Evolutionary conservation across 2,888 invertebrate species (phyloP), one percentile per base, ranked within the genome.

Genomic region (Dicranocentrus wangi): DNA sequence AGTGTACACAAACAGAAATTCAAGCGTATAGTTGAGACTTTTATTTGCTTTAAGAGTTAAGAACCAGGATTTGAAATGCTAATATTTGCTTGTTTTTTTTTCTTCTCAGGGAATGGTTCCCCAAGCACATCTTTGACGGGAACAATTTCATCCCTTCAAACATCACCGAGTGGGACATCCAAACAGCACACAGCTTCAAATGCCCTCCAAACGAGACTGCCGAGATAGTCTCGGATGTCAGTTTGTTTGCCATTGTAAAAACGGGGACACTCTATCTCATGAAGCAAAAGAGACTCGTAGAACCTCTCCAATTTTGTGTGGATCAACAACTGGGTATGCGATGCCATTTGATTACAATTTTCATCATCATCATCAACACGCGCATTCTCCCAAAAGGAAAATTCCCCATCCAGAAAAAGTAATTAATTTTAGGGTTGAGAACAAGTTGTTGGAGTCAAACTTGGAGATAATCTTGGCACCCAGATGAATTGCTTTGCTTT

Each of bases 301-400:
- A 39, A 17, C 82, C 85, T 15, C 75, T 84, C 8, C 72, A 86
- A n/a, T 87, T 84, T 69, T 87, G 86, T 47, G 78, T 85, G 53
- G 86, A 87, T 65, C 85, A 84, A 39, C 82, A 87, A 71, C 71
- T 87, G 1, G 83, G 85, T 76, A 75, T 55, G 47, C n/a, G n/a
- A n/a, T 51, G 2, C 10, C 23, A 17, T 42, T n/a, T 42, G 13
- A 42, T 7, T 43, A 10, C 15, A 42, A 39, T 23, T 39, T 15
- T 15, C n/a, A 19, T 39, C 7, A n/a, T n/a, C n/a, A n/a, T n/a
- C n/a, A n/a, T n/a, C 17, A 19, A 53, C 21, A 53, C n/a, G 17
- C 19, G n/a, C 53, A 53, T 19, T 21, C 19, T 2, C 17, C n/a
- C n/a, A n/a, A n/a, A n/a, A n/a, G n/a, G n/a, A n/a, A n/a, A n/a